Percentiles rank a stretch among this genome's conserved stretches.
phyloP scores from a whole-genome alignment of 2,113 vertebrate genomes.

The Entelurus aequoreus region DNA sequence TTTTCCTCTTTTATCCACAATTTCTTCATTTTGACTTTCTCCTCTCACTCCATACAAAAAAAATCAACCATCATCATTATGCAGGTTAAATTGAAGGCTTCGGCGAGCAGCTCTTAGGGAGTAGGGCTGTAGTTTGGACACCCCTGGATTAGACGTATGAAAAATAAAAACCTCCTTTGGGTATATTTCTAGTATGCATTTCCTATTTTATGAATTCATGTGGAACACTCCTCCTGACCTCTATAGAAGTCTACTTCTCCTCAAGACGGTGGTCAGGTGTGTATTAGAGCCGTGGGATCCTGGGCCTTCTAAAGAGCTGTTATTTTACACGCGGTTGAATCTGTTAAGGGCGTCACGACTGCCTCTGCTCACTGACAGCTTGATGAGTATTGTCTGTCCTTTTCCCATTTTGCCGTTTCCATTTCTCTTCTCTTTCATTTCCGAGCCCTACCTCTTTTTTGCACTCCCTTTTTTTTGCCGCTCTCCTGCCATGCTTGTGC shows the following conservation, averaged over 20 bases:
- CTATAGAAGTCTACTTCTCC: constrained; percentile 36
- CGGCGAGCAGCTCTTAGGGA: too few species aligned
- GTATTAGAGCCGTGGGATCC: constrained; percentile 27
- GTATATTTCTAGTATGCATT: too few species aligned
- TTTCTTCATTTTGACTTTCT: too few species aligned
- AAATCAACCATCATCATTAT: too few species aligned
- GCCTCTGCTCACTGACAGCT: constrained; percentile 54
- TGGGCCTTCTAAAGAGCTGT: constrained; percentile 51
- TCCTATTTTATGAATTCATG: constrained; percentile 16
- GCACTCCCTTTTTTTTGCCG: constrained; percentile 6
- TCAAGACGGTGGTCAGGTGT: constrained; percentile 24
- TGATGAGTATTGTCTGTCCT: constrained; percentile 61
- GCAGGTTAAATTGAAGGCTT: too few species aligned
- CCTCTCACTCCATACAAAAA: too few species aligned
- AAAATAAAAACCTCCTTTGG: too few species aligned
- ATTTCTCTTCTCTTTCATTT: constrained; percentile 53
- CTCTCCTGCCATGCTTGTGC: constrained; percentile 28
- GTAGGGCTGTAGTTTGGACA: too few species aligned
- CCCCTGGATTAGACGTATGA: too few species aligned
- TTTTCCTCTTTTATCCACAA: too few species aligned
- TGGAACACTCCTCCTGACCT: constrained; percentile 37
- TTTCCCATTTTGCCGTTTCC: constrained; percentile 52
- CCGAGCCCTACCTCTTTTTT: constrained; percentile 24
- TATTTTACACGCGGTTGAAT: constrained; percentile 66
- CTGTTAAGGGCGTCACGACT: constrained; percentile 51